A percentile compares a stretch with the other conserved stretches of the same genome.
phyloP scores from a whole-genome alignment of 2,888 invertebrate genomes.

The Mallateleia sp. region DNA sequence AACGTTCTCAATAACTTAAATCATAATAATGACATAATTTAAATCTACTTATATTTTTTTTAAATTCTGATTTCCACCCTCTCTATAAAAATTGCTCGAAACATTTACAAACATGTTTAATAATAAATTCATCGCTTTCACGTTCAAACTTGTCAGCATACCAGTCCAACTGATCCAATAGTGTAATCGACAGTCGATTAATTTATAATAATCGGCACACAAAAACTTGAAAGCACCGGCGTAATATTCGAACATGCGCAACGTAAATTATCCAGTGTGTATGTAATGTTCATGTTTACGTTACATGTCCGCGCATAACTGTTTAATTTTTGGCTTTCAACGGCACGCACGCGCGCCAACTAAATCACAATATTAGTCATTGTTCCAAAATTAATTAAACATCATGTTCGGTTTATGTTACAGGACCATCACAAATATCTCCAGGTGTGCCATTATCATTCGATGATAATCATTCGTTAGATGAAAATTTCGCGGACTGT shows the following conservation, averaged over 20 bases:
- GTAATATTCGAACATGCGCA: conserved; percentile 28
- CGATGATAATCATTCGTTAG: background rate
- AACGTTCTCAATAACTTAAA: too few species aligned
- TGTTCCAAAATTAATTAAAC: conserved; percentile 54
- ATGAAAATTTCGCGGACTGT: background rate
- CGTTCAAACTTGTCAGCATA: background rate
- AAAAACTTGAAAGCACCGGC: conserved; percentile 30
- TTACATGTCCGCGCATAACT: conserved; percentile 51
- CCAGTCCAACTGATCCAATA: conserved; percentile 3
- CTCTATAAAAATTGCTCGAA: too few species aligned
- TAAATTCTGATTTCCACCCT: too few species aligned
- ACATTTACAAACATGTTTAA: too few species aligned
- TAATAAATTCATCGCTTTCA: too few species aligned
- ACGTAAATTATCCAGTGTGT: conserved; percentile 35
- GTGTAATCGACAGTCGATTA: conserved; percentile 40
- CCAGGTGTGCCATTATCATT: conserved; percentile 11
- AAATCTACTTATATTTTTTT: too few species aligned
- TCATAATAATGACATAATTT: too few species aligned
- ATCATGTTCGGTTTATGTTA: conserved; percentile 34
- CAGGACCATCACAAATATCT: conserved; percentile 30
- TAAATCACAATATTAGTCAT: conserved; percentile 35
- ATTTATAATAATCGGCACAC: conserved; percentile 39
- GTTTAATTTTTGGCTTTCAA: conserved; percentile 49
- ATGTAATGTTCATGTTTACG: conserved; percentile 33
- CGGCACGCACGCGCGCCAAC: conserved; percentile 12